phyloP scores from a whole-genome alignment of 2,113 vertebrate species.

The Thoracochromis brauschi region DNA sequence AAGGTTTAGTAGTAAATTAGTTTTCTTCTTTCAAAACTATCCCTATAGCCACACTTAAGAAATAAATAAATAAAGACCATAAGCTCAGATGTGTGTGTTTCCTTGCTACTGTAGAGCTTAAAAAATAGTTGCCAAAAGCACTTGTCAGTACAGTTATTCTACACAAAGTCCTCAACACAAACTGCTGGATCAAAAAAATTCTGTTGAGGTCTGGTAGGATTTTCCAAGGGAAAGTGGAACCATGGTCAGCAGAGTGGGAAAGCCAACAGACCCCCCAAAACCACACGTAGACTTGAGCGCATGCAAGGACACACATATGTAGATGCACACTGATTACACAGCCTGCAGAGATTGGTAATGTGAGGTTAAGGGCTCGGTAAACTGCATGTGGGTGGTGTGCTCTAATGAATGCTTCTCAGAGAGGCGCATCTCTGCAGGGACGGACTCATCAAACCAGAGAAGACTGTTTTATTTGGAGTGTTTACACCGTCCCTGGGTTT shows the following conservation, averaged over 20 bases:
- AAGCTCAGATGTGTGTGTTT: background rate
- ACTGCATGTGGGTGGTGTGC: slow-evolving; percentile 58
- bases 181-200: background rate
- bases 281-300: slow-evolving; percentile 23
- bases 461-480: slow-evolving; percentile 46
- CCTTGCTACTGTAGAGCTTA: background rate
- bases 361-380: slow-evolving; percentile 57
- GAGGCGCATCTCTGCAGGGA: slow-evolving; percentile 27
- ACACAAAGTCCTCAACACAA: slow-evolving; percentile 1
- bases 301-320: background rate
- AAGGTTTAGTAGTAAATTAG: background rate
- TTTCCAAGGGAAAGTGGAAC: slow-evolving; percentile 48
- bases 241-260: slow-evolving; percentile 13
- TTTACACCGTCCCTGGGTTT: slow-evolving; percentile 10
- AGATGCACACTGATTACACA: slow-evolving; percentile 8
- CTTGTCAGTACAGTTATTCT: slow-evolving; percentile 22
- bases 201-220: slow-evolving; percentile 1
- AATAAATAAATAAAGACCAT: background rate
- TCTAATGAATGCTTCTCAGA: slow-evolving; percentile 66
- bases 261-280: slow-evolving; percentile 11
- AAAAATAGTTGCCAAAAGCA: background rate
- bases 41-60: background rate
- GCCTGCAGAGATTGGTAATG: slow-evolving; percentile 42
- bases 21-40: background rate
- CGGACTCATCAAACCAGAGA: slow-evolving; percentile 52